These are phyloP conservation scores for Caiman crocodilus DNA, from an alignment of 2,797 vertebrate species.

Conservation along the genomic window DNA sequence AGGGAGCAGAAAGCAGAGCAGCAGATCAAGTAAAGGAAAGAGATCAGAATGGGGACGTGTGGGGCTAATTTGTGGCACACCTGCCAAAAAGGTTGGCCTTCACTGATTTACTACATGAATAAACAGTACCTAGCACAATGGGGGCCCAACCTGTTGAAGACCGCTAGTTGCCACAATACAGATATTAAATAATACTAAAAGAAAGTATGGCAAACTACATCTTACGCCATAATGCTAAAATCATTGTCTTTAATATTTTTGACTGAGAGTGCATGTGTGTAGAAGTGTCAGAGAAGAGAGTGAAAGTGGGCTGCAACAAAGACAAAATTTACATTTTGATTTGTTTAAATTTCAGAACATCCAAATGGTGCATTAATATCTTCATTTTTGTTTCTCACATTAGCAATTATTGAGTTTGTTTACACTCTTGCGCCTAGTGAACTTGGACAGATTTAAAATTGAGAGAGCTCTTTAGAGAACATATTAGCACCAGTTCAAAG, in stretches of 20 bases:
- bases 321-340: background rate
- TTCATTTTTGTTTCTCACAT: slow-evolving; percentile 16
- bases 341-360: background rate
- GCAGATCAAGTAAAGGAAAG: too few species aligned
- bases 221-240: background rate
- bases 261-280: background rate
- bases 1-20: too few species aligned
- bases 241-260: background rate
- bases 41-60: too few species aligned
- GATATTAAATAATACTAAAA: background rate
- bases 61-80: too few species aligned
- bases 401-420: background rate
- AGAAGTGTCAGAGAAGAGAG: background rate
- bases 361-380: background rate
- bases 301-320: background rate
- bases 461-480: background rate
- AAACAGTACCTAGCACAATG: background rate
- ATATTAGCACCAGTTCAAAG: background rate
- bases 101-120: background rate
- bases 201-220: background rate
- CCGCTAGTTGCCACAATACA: background rate
- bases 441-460: slow-evolving; percentile 11
- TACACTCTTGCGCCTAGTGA: slow-evolving; percentile 1
- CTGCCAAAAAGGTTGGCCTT: too few species aligned
- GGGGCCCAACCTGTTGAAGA: background rate